Evolutionary conservation across 1,140 invertebrate genomes (phyloP).

Genomic region (Cepaea nemoralis): DNA sequence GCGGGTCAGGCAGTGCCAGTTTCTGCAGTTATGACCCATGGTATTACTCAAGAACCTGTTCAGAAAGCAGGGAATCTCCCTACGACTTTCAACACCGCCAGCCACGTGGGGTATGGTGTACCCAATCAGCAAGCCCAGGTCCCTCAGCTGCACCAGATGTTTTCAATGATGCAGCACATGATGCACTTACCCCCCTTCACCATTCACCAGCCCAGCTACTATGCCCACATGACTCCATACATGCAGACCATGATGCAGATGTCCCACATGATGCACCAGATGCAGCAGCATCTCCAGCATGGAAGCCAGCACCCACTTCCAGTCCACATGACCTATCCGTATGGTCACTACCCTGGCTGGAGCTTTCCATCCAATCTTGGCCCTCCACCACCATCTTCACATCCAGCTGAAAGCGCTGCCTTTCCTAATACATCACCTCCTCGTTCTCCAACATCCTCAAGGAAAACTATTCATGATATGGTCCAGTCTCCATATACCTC

Average conservation of each 20-base stretch:
- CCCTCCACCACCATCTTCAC: conserved; percentile 19
- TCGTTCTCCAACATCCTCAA: conserved; percentile 32
- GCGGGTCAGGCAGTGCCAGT: too few relatives aligned
- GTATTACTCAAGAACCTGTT: background rate
- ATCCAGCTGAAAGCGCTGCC: background rate
- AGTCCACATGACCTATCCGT: conserved; percentile 7
- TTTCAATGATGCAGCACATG: conserved; percentile 29
- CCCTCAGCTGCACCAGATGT: conserved; percentile 23
- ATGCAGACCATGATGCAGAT: conserved; percentile 21
- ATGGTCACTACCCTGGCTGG: conserved; percentile 9
- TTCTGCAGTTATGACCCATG: too few relatives aligned
- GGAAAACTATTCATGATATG: background rate
- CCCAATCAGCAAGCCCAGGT: background rate
- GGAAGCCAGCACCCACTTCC: conserved; percentile 9
- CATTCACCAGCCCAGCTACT: conserved; percentile 6
- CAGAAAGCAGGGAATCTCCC: background rate
- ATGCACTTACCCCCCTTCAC: conserved; percentile 20
- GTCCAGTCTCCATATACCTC: conserved; percentile 21
- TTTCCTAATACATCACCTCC: conserved; percentile 16
- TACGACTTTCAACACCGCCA: background rate
- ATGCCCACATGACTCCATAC: conserved; percentile 13
- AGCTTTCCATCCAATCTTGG: background rate
- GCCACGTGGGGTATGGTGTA: conserved; percentile 8
- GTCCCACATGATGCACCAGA: conserved; percentile 25
- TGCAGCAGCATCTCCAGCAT: conserved; percentile 9